A percentile compares a stretch with the other conserved stretches of the same genome.
These are phyloP conservation scores for Colaptes auratus DNA, from an alignment of 2,113 vertebrate genomes.

Conservation along the genomic window DNA sequence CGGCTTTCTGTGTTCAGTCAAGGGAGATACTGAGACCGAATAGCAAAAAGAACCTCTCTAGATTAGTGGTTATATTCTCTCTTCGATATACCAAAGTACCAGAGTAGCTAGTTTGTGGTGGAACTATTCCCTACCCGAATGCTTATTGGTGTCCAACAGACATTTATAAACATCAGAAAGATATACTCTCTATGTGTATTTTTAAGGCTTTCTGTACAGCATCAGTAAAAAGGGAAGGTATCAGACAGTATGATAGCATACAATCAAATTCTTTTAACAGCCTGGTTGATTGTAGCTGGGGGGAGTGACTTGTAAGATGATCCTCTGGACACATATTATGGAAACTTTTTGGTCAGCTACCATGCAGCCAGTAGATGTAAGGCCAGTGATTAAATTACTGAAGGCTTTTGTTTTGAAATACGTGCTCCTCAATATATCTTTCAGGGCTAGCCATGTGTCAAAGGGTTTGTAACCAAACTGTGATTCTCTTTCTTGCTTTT, in stretches of 20 bases:
- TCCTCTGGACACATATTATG: neutral
- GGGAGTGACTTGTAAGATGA: neutral
- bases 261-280: neutral
- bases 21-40: neutral
- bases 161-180: neutral
- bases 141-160: neutral
- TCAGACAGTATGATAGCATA: neutral
- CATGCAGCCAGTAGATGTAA: slow-evolving; percentile 23
- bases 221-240: neutral
- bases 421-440: slow-evolving; percentile 40
- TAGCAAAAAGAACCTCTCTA: neutral
- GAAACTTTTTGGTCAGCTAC: slow-evolving; percentile 21
- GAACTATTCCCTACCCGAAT: neutral
- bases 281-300: neutral
- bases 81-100: neutral
- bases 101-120: neutral
- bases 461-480: slow-evolving; percentile 37
- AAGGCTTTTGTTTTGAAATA: slow-evolving; percentile 24
- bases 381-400: slow-evolving; percentile 44
- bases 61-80: neutral
- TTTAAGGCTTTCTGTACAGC: neutral
- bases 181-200: neutral
- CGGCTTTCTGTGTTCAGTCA: neutral
- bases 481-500: slow-evolving; percentile 32
- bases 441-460: slow-evolving; percentile 13